These are phyloP conservation scores for Myiagra hebetior DNA, from an alignment of 2,113 vertebrate genomes.

Conservation along the genomic window DNA sequence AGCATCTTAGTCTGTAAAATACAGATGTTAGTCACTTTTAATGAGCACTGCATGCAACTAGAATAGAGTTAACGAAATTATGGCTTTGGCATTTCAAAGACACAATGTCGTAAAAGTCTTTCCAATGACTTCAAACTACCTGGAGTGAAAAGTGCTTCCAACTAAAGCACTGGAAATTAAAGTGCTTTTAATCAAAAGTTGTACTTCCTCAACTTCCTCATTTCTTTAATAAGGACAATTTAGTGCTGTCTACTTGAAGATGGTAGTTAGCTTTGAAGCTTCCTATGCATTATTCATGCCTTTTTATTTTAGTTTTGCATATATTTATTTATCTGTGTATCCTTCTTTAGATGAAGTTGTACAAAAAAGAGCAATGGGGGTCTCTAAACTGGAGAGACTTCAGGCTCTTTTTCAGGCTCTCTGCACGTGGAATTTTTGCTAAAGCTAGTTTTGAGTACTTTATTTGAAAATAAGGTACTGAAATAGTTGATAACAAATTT, in stretches of 20 bases:
- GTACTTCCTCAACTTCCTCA: neutral
- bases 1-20: neutral
- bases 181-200: neutral
- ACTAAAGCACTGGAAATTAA: neutral
- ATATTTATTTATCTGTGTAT: neutral
- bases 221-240: neutral
- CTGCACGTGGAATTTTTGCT: neutral
- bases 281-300: neutral
- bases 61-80: neutral
- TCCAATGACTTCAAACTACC: neutral
- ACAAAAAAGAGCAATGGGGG: neutral
- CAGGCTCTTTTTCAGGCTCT: neutral
- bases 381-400: neutral
- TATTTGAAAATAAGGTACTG: neutral
- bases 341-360: neutral
- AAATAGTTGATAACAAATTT: neutral
- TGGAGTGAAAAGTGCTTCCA: neutral
- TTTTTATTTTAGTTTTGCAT: neutral
- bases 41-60: neutral
- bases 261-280: neutral
- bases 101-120: neutral
- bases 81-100: neutral
- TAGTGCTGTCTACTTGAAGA: neutral
- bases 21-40: neutral
- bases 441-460: neutral